phyloP scores from a whole-genome alignment of 1,140 invertebrate genomes.

The Megalopta genalis region DNA sequence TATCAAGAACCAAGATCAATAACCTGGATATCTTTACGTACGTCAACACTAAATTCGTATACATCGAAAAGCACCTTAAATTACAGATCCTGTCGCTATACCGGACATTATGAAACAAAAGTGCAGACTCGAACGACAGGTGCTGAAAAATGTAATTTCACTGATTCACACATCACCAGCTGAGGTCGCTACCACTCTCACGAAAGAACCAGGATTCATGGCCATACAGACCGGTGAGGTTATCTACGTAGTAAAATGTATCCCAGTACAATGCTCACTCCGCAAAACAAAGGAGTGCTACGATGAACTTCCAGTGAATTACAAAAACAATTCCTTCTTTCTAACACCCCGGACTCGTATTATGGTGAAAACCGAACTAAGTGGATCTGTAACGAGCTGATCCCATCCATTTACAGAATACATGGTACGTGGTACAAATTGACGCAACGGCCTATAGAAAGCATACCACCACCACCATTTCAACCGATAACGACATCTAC shows the following conservation, averaged over 20 bases:
- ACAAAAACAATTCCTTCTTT: too few species aligned
- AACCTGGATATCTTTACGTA: constrained; percentile 53
- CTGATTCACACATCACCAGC: constrained; percentile 21
- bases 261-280: constrained; percentile 33
- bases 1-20: neutral
- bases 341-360: constrained; percentile 43
- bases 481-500: neutral
- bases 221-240: constrained; percentile 40
- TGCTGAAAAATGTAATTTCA: constrained; percentile 14
- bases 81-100: constrained; percentile 25
- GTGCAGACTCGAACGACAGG: constrained; percentile 33
- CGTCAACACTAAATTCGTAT: constrained; percentile 52
- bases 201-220: constrained; percentile 41
- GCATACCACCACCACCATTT: neutral
- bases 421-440: neutral
- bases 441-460: neutral
- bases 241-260: constrained; percentile 43
- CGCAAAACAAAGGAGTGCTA: constrained; percentile 33
- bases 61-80: too few species aligned
- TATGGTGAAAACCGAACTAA: neutral
- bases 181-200: constrained; percentile 32
- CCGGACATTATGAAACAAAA: constrained; percentile 27
- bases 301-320: constrained; percentile 19
- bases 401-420: neutral
- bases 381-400: neutral